Conservation (phyloP, 2,888 invertebrate species). For the Anarsia innoxiella region DNA sequence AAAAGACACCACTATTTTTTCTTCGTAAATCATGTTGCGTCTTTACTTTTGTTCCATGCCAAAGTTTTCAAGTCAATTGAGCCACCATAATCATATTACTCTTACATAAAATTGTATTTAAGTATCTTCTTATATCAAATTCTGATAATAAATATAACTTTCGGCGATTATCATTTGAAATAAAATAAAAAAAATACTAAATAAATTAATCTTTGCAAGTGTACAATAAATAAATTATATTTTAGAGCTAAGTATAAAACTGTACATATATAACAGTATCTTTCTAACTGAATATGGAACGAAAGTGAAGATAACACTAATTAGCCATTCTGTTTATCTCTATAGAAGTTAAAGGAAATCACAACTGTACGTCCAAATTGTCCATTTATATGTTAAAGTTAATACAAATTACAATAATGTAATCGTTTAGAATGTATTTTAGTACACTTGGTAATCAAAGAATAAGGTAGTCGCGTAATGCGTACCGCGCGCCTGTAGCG, state of each 20-base stretch:
- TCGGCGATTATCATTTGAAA: slow-evolving; percentile 8
- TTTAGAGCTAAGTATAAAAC: slow-evolving; percentile 29
- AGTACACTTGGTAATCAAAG: slow-evolving; percentile 56
- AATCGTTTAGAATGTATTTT: slow-evolving; percentile 66
- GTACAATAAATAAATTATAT: slow-evolving; percentile 25
- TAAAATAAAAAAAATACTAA: slow-evolving; percentile 5
- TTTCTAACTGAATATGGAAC: slow-evolving; percentile 41
- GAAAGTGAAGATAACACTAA: slow-evolving; percentile 57
- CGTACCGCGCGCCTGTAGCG: slow-evolving; percentile 48
- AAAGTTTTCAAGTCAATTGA: slow-evolving; percentile 24
- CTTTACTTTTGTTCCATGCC: slow-evolving; percentile 66
- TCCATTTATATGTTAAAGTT: slow-evolving; percentile 72
- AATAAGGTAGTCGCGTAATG: slow-evolving; percentile 44
- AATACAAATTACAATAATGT: slow-evolving; percentile 73
- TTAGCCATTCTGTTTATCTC: slow-evolving; percentile 49
- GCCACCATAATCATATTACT: slow-evolving; percentile 14
- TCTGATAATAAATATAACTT: slow-evolving; percentile 1
- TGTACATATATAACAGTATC: slow-evolving; percentile 42
- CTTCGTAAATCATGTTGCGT: slow-evolving; percentile 41
- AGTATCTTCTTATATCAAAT: slow-evolving; percentile 1
- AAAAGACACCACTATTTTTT: no score
- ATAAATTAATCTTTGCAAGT: slow-evolving; percentile 20
- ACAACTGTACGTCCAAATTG: slow-evolving; percentile 76
- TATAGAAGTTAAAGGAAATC: slow-evolving; percentile 54
- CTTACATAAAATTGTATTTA: slow-evolving; percentile 6